These are phyloP conservation scores for Danio aesculapii DNA, from an alignment of 2,797 vertebrate genomes.

Conservation along the genomic window DNA sequence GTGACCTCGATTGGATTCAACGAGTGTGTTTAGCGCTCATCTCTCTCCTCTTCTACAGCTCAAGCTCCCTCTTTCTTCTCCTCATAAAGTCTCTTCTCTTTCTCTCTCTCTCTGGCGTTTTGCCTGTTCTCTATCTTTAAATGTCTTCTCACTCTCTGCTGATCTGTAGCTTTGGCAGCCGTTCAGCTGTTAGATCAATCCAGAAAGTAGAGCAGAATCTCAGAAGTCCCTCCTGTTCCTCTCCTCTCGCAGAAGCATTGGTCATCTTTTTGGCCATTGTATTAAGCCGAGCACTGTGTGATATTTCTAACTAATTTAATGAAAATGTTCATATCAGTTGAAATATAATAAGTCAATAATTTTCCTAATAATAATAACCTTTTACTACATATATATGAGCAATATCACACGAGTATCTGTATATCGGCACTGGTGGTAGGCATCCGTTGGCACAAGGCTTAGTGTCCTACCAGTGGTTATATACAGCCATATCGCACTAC, in stretches of 20 bases:
- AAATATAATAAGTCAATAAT: too few relatives aligned
- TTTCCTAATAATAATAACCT: too few relatives aligned
- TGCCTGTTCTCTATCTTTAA: slow-evolving; percentile 13
- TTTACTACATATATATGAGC: too few relatives aligned
- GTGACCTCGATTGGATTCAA: slow-evolving; percentile 53
- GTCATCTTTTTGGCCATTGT: slow-evolving; percentile 6
- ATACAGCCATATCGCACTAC: too few relatives aligned
- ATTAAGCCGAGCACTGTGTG: neutral
- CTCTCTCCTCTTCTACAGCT: slow-evolving; percentile 35
- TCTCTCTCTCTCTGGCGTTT: slow-evolving; percentile 27
- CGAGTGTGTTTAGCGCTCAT: slow-evolving; percentile 42
- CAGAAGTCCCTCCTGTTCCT: slow-evolving; percentile 12
- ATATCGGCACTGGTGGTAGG: too few relatives aligned
- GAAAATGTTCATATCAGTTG: too few relatives aligned
- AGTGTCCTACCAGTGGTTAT: too few relatives aligned
- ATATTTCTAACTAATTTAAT: too few relatives aligned
- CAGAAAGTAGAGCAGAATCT: slow-evolving; percentile 31
- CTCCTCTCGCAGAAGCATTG: neutral
- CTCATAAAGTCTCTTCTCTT: slow-evolving; percentile 38
- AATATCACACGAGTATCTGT: too few relatives aligned
- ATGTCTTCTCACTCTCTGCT: slow-evolving; percentile 36
- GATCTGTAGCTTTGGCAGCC: slow-evolving; percentile 32
- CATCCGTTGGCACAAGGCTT: too few relatives aligned
- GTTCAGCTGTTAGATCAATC: slow-evolving; percentile 47
- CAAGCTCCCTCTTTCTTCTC: slow-evolving; percentile 31